phyloP scores from a whole-genome alignment of 2,888 invertebrate species.

The Diaperis boleti region DNA sequence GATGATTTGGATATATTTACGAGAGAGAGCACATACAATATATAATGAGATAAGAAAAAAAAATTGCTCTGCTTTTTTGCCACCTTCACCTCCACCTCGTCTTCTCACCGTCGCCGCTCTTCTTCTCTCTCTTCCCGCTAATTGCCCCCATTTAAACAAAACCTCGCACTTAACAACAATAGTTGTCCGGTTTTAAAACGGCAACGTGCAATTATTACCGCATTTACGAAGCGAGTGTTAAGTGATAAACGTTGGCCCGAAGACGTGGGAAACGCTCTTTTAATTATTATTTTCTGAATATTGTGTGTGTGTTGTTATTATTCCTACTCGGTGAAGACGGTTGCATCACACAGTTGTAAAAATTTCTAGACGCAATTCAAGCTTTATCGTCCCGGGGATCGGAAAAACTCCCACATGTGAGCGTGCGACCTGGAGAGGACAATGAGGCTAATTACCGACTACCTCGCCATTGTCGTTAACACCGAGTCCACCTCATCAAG shows the following conservation, averaged over 20 bases:
- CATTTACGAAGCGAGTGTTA: constrained; percentile 36
- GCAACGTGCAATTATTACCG: constrained; percentile 38
- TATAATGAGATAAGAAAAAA: no score
- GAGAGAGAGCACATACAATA: no score
- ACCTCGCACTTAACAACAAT: constrained; percentile 37
- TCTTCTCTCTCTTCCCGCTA: constrained; percentile 7
- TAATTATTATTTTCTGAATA: constrained; percentile 46
- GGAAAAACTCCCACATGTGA: constrained; percentile 34
- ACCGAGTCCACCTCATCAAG: constrained; percentile 8
- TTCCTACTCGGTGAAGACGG: neutral
- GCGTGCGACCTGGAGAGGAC: constrained; percentile 29
- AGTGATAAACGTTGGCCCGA: constrained; percentile 52
- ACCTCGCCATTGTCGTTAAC: constrained; percentile 24
- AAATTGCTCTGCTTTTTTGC: no score
- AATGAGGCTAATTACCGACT: constrained; percentile 32
- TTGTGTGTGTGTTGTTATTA: constrained; percentile 39
- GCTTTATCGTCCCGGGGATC: constrained; percentile 25
- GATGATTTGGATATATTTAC: no score
- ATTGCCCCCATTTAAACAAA: constrained; percentile 37
- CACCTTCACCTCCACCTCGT: no score
- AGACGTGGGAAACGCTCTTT: constrained; percentile 53
- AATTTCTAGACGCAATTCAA: constrained; percentile 24
- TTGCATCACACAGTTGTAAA: constrained; percentile 23
- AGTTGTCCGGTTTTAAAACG: constrained; percentile 28
- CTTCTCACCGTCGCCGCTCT: no score